Conservation (phyloP, 2,113 vertebrate genomes). For the Calyptomena viridis region DNA sequence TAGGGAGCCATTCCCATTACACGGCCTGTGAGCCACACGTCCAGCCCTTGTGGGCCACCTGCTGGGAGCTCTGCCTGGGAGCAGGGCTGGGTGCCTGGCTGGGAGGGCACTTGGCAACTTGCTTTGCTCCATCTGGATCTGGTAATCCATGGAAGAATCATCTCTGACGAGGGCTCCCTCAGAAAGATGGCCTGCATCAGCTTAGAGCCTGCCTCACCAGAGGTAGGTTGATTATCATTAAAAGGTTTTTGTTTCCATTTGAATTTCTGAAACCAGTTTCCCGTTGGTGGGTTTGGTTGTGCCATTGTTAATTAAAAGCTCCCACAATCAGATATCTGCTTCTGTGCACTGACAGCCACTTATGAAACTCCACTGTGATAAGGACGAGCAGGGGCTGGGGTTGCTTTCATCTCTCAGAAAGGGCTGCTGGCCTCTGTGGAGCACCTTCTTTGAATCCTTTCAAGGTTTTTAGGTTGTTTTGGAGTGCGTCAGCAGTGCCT, state of each 20-base stretch:
- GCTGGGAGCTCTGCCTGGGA: not conserved
- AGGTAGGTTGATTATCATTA: not conserved
- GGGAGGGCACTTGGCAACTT: not conserved
- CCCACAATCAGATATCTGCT: slow-evolving; percentile 3
- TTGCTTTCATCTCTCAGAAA: not conserved
- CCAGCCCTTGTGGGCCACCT: not conserved
- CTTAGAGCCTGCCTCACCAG: not conserved
- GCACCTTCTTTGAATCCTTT: not conserved
- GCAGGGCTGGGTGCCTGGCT: not conserved
- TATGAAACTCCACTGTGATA: not conserved
- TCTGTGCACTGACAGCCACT: not conserved
- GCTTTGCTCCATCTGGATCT: not conserved
- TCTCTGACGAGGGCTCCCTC: not conserved
- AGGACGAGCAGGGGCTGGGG: not conserved
- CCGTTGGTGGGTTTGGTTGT: not conserved
- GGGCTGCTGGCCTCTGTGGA: not conserved
- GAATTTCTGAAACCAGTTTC: slow-evolving; percentile 44
- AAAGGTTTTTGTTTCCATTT: slow-evolving; percentile 20
- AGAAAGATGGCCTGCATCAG: not conserved
- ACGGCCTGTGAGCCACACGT: not conserved
- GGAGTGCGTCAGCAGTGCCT: not conserved
- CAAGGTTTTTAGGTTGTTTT: not conserved
- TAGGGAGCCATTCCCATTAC: not conserved
- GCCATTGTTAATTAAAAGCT: not conserved
- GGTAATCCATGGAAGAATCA: not conserved